Percentiles rank a stretch among this genome's conserved stretches.
These are phyloP conservation scores for Drosophila testacea DNA, from an alignment of 2,888 invertebrate genomes.

Conservation along the genomic window DNA sequence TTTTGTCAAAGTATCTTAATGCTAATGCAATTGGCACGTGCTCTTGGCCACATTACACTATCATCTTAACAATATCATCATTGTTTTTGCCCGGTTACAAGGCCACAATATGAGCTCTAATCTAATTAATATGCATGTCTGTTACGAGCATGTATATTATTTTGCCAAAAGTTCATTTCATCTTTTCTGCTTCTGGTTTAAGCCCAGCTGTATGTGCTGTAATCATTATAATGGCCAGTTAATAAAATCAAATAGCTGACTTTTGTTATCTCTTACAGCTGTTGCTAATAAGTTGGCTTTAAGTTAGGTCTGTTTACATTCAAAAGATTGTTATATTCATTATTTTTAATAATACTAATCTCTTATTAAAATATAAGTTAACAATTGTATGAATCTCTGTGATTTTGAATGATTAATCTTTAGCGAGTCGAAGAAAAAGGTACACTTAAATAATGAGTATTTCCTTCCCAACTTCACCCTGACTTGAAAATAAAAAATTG, in stretches of 20 bases:
- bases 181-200: slow-evolving; percentile 9
- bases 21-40: slow-evolving; percentile 51
- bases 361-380: no score
- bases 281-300: slow-evolving; percentile 3
- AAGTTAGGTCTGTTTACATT: not conserved
- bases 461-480: not conserved
- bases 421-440: no score
- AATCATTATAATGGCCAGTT: slow-evolving; percentile 11
- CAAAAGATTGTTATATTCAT: no score
- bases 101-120: slow-evolving; percentile 6
- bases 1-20: slow-evolving; percentile 30
- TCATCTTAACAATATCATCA: slow-evolving; percentile 13
- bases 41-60: slow-evolving; percentile 33
- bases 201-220: slow-evolving; percentile 3
- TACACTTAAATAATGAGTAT: no score
- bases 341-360: no score
- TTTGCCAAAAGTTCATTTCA: slow-evolving; percentile 4
- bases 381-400: no score
- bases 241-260: slow-evolving; percentile 17
- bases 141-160: not conserved
- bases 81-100: slow-evolving; percentile 5
- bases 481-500: slow-evolving; percentile 7
- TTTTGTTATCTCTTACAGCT: not conserved
- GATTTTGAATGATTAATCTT: no score
- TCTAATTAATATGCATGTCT: slow-evolving; percentile 26